Conservation (phyloP, 2,797 vertebrate genomes). For the Pyrocephalus nanus region DNA sequence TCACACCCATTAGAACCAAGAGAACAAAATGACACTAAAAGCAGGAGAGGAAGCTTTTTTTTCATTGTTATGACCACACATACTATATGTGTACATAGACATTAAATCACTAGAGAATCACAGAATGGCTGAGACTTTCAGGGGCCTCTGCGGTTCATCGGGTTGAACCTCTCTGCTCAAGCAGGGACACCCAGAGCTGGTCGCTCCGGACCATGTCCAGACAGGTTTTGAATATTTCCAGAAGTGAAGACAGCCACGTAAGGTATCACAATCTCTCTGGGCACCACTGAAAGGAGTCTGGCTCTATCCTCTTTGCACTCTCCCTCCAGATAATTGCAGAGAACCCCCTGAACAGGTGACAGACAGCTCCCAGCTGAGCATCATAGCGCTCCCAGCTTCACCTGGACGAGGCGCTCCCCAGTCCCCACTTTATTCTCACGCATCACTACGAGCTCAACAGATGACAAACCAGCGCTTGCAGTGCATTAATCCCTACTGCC, state of each 20-base stretch:
- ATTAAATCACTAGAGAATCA: background rate
- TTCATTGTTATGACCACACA: background rate
- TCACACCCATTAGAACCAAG: background rate
- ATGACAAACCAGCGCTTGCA: rapidly evolving
- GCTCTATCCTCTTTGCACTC: background rate
- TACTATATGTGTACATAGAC: rapidly evolving
- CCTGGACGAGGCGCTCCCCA: background rate
- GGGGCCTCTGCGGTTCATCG: too few species aligned
- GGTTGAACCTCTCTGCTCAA: background rate
- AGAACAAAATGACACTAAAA: background rate
- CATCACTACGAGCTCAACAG: background rate
- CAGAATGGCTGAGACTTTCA: background rate
- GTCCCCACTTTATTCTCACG: background rate
- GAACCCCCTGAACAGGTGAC: background rate
- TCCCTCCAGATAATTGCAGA: background rate
- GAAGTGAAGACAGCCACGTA: background rate
- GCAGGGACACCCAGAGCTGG: background rate
- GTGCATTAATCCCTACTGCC: rapidly evolving
- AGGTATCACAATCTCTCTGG: background rate
- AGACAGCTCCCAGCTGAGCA: background rate
- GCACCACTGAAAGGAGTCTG: background rate
- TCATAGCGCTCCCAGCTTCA: background rate
- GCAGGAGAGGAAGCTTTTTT: rapidly evolving
- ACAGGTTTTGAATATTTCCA: background rate
- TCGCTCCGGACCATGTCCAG: rapidly evolving